Evolutionary conservation across 1,140 invertebrate species (phyloP), one percentile per base, ranked within the genome.

Genomic region (Chionoecetes opilio): DNA sequence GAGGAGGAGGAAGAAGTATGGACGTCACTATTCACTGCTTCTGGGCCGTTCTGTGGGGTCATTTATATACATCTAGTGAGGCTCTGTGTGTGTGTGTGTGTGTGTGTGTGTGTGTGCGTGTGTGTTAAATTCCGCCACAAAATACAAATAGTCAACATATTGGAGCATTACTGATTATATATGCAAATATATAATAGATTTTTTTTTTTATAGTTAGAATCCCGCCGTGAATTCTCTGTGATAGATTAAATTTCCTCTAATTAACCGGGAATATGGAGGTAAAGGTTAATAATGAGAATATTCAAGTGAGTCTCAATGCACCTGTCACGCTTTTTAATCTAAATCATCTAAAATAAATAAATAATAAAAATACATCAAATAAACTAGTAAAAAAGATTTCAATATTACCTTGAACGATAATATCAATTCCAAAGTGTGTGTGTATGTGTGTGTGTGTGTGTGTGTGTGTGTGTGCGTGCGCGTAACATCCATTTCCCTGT

Each of bases 231-330:
- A 75, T 75, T n/a, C 63, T 75, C 63, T 75, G 21, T 75, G 63
- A 75, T n/a, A n/a, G 63, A 75, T 75, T 75, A n/a, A 11, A 75
- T 75, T 75, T 75, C 26, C 21, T 75, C 63, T 75, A 75, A 75
- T 75, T 75, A 75, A 75, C 63, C 21, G 21, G 11, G 9, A 75
- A 75, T 75, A 26, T n/a, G 63, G 21, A 75, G 63, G 63, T n/a
- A 75, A 75, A n/a, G 63, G 21, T n/a, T n/a, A n/a, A n/a, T 75
- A 75, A 75, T 75, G 63, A 75, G 63, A 75, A 75, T 75, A n/a
- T 75, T 75, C 9, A 75, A n/a, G 21, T 75, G 21, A 11, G 63
- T 75, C 63, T 6, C 63, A n/a, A n/a, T n/a, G n/a, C 63, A 75
- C 63, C 63, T 75, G 63, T 2, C 6, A n/a, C 63, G 8, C 63